phyloP scores from a whole-genome alignment of 2,888 invertebrate species.

The Tachina fera region DNA sequence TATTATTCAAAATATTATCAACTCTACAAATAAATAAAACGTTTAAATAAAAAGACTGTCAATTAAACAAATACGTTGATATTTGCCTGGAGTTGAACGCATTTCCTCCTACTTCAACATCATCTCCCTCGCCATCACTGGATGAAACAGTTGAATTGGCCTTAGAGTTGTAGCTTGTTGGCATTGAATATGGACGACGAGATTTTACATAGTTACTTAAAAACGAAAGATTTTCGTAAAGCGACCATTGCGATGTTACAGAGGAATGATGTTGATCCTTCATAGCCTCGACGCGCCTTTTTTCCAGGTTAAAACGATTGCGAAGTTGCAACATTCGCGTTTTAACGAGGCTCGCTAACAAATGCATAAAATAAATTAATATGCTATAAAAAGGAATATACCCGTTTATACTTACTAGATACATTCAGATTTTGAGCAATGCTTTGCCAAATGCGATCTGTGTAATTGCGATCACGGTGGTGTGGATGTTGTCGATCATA shows the following conservation, averaged over 20 bases:
- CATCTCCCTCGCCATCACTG: slow-evolving; percentile 35
- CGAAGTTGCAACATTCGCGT: slow-evolving; percentile 78
- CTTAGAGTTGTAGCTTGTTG: slow-evolving; percentile 8
- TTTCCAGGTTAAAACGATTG: slow-evolving; percentile 78
- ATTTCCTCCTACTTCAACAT: slow-evolving; percentile 26
- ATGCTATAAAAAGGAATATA: not conserved
- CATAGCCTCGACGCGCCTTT: slow-evolving; percentile 75
- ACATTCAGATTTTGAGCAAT: slow-evolving; percentile 73
- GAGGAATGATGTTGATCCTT: slow-evolving; percentile 67
- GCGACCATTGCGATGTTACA: slow-evolving; percentile 75
- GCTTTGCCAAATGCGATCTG: slow-evolving; percentile 75
- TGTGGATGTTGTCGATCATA: slow-evolving; percentile 76
- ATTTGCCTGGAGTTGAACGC: slow-evolving; percentile 12
- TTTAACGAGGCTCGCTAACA: slow-evolving; percentile 74
- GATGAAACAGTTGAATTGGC: slow-evolving; percentile 41
- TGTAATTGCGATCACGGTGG: slow-evolving; percentile 75
- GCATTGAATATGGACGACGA: slow-evolving; percentile 74
- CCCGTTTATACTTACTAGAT: slow-evolving; percentile 27
- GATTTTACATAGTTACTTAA: slow-evolving; percentile 76
- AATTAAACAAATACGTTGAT: slow-evolving; percentile 14
- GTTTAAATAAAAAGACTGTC: not conserved
- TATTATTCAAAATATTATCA: slow-evolving; percentile 24
- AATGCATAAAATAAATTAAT: not conserved
- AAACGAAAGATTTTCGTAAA: slow-evolving; percentile 76
- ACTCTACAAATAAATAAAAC: slow-evolving; percentile 28